These are phyloP conservation scores for Dryomyza anilis DNA, from an alignment of 2,888 invertebrate genomes.

Conservation along the genomic window DNA sequence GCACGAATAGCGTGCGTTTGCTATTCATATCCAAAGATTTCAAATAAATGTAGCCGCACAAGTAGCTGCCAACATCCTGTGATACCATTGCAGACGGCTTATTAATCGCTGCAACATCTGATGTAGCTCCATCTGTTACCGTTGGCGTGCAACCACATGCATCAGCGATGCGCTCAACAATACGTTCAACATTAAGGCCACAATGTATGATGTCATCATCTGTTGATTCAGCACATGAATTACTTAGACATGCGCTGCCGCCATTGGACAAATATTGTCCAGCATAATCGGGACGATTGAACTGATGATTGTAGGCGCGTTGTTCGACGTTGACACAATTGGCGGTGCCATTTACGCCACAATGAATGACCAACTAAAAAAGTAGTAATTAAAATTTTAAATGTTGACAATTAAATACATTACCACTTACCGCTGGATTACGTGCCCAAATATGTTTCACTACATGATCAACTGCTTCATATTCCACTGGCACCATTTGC, in stretches of 20 bases:
- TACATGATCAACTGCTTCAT: slow-evolving; percentile 66
- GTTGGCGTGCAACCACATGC: slow-evolving; percentile 43
- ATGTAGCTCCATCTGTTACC: slow-evolving; percentile 11
- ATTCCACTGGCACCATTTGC: slow-evolving; percentile 69
- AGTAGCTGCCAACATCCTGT: slow-evolving; percentile 64
- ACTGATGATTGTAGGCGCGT: slow-evolving; percentile 57
- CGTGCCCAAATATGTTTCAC: slow-evolving; percentile 70
- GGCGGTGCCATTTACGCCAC: slow-evolving; percentile 56
- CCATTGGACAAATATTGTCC: slow-evolving; percentile 45
- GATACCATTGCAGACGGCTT: slow-evolving; percentile 47
- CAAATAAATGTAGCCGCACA: slow-evolving; percentile 80
- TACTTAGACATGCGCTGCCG: slow-evolving; percentile 41
- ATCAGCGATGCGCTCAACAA: slow-evolving; percentile 54
- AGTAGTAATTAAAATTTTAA: neutral
- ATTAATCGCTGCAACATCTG: neutral
- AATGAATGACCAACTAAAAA: slow-evolving; percentile 57
- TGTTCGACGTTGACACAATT: slow-evolving; percentile 56
- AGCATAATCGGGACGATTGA: slow-evolving; percentile 52
- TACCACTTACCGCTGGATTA: slow-evolving; percentile 66
- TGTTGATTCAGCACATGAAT: slow-evolving; percentile 37
- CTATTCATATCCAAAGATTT: slow-evolving; percentile 70
- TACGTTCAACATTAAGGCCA: slow-evolving; percentile 59
- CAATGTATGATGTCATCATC: slow-evolving; percentile 47
- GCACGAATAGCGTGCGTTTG: slow-evolving; percentile 71
- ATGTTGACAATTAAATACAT: neutral